A percentile compares a stretch with the other conserved stretches of the same genome.
Conservation (phyloP, 2,797 vertebrate species). For the Chaunax sp. region DNA sequence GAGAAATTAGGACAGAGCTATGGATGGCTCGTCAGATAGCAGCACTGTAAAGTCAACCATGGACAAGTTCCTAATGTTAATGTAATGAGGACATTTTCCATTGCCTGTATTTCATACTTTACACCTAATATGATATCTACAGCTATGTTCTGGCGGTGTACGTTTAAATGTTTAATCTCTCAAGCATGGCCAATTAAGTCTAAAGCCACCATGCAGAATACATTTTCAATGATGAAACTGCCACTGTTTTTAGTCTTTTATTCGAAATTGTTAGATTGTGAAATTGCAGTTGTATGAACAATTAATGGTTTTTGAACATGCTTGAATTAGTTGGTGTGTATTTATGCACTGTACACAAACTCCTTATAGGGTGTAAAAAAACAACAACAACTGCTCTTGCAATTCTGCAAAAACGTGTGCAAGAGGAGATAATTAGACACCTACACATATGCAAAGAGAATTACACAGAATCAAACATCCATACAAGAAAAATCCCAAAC, state of each 20-base stretch:
- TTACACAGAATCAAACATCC: constrained; percentile 8
- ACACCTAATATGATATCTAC: constrained; percentile 63
- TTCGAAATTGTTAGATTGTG: constrained; percentile 50
- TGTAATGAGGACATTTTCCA: constrained; percentile 50
- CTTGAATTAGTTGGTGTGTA: constrained; percentile 5
- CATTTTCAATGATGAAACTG: constrained; percentile 42
- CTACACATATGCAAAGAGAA: background rate
- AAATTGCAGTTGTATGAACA: constrained; percentile 49
- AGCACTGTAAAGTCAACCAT: constrained; percentile 51
- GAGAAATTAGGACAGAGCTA: constrained; percentile 56
- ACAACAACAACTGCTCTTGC: background rate
- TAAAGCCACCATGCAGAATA: constrained; percentile 52
- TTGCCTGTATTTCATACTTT: constrained; percentile 65
- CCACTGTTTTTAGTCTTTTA: constrained; percentile 45
- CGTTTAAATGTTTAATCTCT: constrained; percentile 59
- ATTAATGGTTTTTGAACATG: constrained; percentile 25
- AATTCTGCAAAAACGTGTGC: background rate
- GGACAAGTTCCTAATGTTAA: constrained; percentile 47
- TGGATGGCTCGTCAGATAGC: constrained; percentile 51
- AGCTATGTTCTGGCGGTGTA: constrained; percentile 59
- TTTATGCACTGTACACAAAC: background rate
- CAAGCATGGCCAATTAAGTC: constrained; percentile 65
- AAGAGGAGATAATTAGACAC: background rate
- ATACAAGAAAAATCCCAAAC: background rate
- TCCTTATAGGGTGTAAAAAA: background rate